phyloP scores from a whole-genome alignment of 2,888 invertebrate species.

The Tiliacea aurago region DNA sequence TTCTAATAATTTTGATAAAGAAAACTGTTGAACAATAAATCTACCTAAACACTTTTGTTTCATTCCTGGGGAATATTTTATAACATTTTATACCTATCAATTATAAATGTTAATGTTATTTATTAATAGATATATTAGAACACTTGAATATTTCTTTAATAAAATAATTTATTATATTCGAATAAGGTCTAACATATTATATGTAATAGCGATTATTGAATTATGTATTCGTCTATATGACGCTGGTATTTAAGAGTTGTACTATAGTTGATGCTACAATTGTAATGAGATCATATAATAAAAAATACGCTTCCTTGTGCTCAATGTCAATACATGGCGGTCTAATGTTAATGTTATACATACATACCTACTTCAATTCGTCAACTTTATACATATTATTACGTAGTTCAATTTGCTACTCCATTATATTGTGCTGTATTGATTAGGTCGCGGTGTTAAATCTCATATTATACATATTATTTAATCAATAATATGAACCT shows the following conservation, averaged over 20 bases:
- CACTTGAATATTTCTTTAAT: constrained; percentile 81
- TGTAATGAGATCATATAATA: constrained; percentile 71
- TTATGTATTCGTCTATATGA: constrained; percentile 86
- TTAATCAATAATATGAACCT: constrained; percentile 67
- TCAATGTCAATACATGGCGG: constrained; percentile 88
- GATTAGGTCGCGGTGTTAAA: constrained; percentile 82
- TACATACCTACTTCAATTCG: constrained; percentile 67
- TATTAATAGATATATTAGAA: constrained; percentile 75
- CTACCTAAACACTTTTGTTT: constrained; percentile 73
- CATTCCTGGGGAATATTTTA: constrained; percentile 77
- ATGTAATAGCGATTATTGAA: constrained; percentile 76
- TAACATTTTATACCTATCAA: constrained; percentile 69
- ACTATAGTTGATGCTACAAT: constrained; percentile 75
- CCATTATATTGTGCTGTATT: constrained; percentile 68
- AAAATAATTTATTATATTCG: constrained; percentile 81
- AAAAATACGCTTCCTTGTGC: constrained; percentile 86
- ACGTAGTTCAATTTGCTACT: constrained; percentile 69
- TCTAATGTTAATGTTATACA: constrained; percentile 77
- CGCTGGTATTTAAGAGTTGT: constrained; percentile 86
- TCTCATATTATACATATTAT: constrained; percentile 77
- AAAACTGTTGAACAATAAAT: constrained; percentile 67
- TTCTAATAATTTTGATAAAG: constrained; percentile 73
- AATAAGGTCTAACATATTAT: constrained; percentile 84
- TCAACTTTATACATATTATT: constrained; percentile 66
- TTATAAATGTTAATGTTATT: constrained; percentile 79